Conservation (phyloP, 2,797 vertebrate species). For the Uromys caudimaculatus region DNA sequence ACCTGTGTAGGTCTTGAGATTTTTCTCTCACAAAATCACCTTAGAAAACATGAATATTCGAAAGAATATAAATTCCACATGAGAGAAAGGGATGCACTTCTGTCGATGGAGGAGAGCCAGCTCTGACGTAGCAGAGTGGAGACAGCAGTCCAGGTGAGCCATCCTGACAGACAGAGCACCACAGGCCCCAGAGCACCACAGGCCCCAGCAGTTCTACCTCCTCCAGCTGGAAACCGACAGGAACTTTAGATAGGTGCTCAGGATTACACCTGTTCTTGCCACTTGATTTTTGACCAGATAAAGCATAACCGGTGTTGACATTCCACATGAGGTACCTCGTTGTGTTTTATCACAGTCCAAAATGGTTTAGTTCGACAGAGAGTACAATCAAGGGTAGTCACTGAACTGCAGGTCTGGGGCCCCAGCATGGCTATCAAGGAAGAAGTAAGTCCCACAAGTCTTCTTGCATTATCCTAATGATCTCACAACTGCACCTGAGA, state of each 20-base stretch:
- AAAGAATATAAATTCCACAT: conserved; percentile 6
- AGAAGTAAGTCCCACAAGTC: not conserved
- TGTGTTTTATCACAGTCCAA: not conserved
- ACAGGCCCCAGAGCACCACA: not conserved
- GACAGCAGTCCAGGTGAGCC: not conserved
- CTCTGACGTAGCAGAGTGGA: not conserved
- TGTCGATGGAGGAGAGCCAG: not conserved
- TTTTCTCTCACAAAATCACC: not conserved
- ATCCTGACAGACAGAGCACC: not conserved
- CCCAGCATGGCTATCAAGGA: conserved; percentile 8
- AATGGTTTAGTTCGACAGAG: conserved; percentile 27
- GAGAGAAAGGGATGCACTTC: not conserved
- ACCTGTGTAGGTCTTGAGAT: not conserved
- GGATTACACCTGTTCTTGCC: conserved; percentile 25
- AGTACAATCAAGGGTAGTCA: not conserved
- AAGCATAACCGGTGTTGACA: not conserved
- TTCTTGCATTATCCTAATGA: conserved; percentile 46
- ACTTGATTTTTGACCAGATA: conserved; percentile 31
- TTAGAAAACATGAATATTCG: conserved; percentile 17
- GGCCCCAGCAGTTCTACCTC: not conserved
- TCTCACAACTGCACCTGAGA: not conserved
- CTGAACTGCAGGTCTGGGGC: not conserved
- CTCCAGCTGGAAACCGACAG: not conserved
- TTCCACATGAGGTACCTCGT: not conserved
- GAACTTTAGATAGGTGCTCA: not conserved